Base-by-base conservation (phyloP, 2,888 invertebrate genomes). In the Ophonus ardosiacus region DNA sequence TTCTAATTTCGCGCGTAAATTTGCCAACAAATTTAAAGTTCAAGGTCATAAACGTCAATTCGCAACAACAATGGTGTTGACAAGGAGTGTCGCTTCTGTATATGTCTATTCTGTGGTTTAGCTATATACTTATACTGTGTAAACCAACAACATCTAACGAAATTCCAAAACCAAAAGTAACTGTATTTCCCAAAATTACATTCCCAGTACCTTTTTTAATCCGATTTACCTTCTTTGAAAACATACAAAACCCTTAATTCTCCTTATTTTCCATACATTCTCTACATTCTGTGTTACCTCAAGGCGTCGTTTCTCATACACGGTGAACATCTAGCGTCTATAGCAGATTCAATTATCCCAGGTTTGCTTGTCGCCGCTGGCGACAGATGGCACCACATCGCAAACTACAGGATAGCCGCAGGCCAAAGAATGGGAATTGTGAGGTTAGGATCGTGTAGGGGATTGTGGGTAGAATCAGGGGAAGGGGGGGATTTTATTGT, bases 281-380 rank as follows among this genome's bases (percentile, higher is more conserved):
- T 6, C 10, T 51, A 8, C 63, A 21, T 63, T 17, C 24, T 21
- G 63, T 21, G 13, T 10, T 7, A 21, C 63, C 59, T 8, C 24
- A 10, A 7, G 13, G 8, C 8, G 63, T 21, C 63, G 59, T 10
- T n/a, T n/a, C 31, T 31, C 31, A 31, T 31, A 38, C n/a, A 74
- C 74, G 51, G 18, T 40, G 31, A 31, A 6, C 31, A 6, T 31
- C 31, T 31, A 10, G 18, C 13, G 43, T 15, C 74, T 15, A 15
- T 10, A 21, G 43, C 8, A 74, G 43, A 74, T 74, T 74, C 74
- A 74, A 74, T 74, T 74, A 74, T 74, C 74, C 51, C 74, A 21
- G 74, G 74, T 74, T 13, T 74, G 43, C 43, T 74, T 74, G 18
- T 10, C 18, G 51, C 51, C 51, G 18, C 18, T 7, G 74, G 74